Base-by-base conservation (phyloP, 92 coral and sea anemone genomes). In the Zoanthus sociatus region DNA sequence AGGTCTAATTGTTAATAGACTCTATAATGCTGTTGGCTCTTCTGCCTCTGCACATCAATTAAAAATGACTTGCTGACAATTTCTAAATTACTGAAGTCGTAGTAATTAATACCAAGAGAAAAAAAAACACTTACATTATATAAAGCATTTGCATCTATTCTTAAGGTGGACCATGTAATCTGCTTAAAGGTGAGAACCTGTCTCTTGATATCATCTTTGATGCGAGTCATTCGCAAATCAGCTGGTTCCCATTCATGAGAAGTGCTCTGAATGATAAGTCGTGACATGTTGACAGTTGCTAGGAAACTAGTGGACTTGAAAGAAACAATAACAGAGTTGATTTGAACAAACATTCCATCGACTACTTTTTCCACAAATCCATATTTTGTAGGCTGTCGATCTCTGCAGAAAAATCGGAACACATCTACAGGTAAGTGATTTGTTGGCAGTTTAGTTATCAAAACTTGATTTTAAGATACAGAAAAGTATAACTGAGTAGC, bases 301-400 rank as follows among this genome's bases (percentile, higher is more conserved):
- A 84, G 92, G 73, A 97, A 97, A 46, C 93, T 94, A 32, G 92
- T 89, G 14, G 98, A 93, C 91, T 93, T 97, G 92, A 97, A 97
- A 21, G 98, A 93, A 61, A 97, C 92, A 50, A 93, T 63, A 56
- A 95, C 99, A 11, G 98, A 95, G 94, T 97, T 97, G 88, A 97
- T 97, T 84, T 93, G 95, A 54, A 97, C 99, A 45, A 86, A 93
- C 99, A 97, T 97, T 45, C 99, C 99, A 86, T 97, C 99, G 50
- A 97, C 99, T 15, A 97, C 99, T 60, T 97, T 97, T 84, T 97
- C 99, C 7, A 94, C 99, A 92, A 95, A 97, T 4, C 99, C 99
- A 90, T 97, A 97, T 44, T 95, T 92, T 51, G 92, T 96, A 4
- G 99, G 84, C n/a, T 92, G 92, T 77, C 93, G 94, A 63, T 95